phyloP scores from a whole-genome alignment of 2,797 vertebrate species.

The Manis pentadactyla region DNA sequence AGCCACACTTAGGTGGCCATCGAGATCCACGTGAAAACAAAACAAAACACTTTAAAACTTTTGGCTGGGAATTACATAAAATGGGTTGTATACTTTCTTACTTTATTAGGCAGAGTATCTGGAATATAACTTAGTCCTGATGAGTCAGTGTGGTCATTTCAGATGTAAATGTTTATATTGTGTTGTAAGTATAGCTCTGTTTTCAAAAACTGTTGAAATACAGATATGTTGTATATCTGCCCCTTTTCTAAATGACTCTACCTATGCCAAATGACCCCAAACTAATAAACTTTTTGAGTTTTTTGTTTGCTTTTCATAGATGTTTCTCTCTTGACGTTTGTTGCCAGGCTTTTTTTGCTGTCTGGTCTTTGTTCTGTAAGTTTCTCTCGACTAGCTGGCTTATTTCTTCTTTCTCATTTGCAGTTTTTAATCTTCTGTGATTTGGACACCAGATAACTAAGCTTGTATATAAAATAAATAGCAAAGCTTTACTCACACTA shows the following conservation, averaged over 20 bases:
- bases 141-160: slow-evolving; percentile 49
- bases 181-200: slow-evolving; percentile 1
- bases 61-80: not conserved
- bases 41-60: not conserved
- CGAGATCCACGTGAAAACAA: not conserved
- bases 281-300: slow-evolving; percentile 10
- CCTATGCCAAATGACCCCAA: not conserved
- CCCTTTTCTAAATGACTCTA: not conserved
- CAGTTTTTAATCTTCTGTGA: slow-evolving; percentile 51
- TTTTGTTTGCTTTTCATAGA: slow-evolving; percentile 65
- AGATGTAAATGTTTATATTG: slow-evolving; percentile 43
- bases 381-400: not conserved
- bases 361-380: not conserved
- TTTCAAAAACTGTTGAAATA: slow-evolving; percentile 56
- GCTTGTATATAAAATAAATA: not conserved
- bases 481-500: not conserved
- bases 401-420: slow-evolving; percentile 31
- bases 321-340: slow-evolving; percentile 32
- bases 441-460: slow-evolving; percentile 18
- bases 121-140: slow-evolving; percentile 40
- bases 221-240: not conserved
- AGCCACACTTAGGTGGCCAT: not conserved
- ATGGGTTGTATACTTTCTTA: not conserved
- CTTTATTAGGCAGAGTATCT: slow-evolving; percentile 45
- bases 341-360: not conserved